Conservation (phyloP, 2,888 invertebrate genomes). For the Alitta virens region DNA sequence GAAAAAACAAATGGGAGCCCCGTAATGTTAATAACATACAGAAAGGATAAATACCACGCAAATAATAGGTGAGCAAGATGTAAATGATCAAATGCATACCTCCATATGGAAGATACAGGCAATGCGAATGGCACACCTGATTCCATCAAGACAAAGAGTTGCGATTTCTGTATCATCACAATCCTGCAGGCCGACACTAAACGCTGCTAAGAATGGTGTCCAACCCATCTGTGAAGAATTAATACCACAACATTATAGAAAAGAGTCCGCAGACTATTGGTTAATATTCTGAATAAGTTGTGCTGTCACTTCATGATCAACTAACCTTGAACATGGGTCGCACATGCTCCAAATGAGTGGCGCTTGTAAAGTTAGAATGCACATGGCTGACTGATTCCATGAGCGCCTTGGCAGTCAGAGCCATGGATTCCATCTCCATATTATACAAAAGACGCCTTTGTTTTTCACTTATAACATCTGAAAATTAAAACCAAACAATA, state of each 20-base stretch:
- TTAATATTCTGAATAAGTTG: too few relatives aligned
- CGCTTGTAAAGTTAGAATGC: conserved; percentile 92
- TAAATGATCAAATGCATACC: too few relatives aligned
- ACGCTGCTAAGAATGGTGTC: conserved; percentile 98
- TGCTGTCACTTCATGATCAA: not conserved
- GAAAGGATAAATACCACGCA: too few relatives aligned
- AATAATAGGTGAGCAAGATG: too few relatives aligned
- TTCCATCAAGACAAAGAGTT: conserved; percentile 90
- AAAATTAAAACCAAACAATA: conserved; percentile 33
- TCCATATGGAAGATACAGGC: conserved; percentile 98
- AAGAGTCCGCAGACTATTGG: too few relatives aligned
- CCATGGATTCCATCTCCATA: conserved; percentile 98
- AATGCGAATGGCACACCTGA: conserved; percentile 93
- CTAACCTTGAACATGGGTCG: conserved; percentile 93
- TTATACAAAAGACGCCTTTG: conserved; percentile 90
- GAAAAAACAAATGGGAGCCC: conserved; percentile 6
- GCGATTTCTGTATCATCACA: conserved; percentile 97
- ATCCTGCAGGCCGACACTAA: conserved; percentile 95
- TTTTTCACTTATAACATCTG: conserved; percentile 79
- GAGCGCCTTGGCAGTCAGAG: conserved; percentile 81
- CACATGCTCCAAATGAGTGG: conserved; percentile 97
- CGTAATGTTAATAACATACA: not conserved
- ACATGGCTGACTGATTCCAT: conserved; percentile 99
- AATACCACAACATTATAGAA: not conserved
- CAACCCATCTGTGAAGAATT: conserved; percentile 78